phyloP scores from a whole-genome alignment of 1,140 invertebrate species.

The Papilio machaon region DNA sequence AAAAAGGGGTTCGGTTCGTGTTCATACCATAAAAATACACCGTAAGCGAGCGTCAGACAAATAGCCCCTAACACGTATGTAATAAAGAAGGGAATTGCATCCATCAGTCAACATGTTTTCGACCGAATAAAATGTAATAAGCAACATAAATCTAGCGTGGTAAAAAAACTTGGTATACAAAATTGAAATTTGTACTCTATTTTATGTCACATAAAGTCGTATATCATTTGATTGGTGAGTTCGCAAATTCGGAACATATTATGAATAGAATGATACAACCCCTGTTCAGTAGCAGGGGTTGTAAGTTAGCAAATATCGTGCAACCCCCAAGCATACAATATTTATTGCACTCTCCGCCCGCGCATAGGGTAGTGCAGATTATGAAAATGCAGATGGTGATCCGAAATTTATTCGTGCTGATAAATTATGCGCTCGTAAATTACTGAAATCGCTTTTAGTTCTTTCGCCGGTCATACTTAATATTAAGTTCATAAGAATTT shows the following conservation, averaged over 20 bases:
- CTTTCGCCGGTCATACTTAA: constrained; percentile 29
- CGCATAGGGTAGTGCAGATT: constrained; percentile 56
- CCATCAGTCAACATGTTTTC: constrained; percentile 64
- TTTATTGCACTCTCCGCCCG: constrained; percentile 64
- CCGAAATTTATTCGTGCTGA: constrained; percentile 51
- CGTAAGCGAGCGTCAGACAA: constrained; percentile 39
- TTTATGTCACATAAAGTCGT: constrained; percentile 43
- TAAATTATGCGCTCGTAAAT: constrained; percentile 47
- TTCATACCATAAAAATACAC: constrained; percentile 40
- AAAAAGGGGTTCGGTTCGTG: constrained; percentile 62
- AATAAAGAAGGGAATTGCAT: constrained; percentile 67
- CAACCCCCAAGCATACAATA: constrained; percentile 65
- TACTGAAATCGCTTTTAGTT: constrained; percentile 32
- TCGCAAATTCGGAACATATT: constrained; percentile 61
- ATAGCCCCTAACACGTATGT: constrained; percentile 57
- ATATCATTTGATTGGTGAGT: constrained; percentile 43
- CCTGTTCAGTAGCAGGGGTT: constrained; percentile 61
- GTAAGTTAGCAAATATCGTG: constrained; percentile 68
- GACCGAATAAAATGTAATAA: constrained; percentile 75
- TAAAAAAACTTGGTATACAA: constrained; percentile 17
- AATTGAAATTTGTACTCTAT: constrained; percentile 47
- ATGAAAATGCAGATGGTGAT: constrained; percentile 61
- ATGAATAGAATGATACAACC: constrained; percentile 68
- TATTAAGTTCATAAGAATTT: constrained; percentile 26
- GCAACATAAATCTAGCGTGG: constrained; percentile 66